Base-by-base conservation (phyloP, 1,140 invertebrate genomes). In the Neotoxoptera formosana region DNA sequence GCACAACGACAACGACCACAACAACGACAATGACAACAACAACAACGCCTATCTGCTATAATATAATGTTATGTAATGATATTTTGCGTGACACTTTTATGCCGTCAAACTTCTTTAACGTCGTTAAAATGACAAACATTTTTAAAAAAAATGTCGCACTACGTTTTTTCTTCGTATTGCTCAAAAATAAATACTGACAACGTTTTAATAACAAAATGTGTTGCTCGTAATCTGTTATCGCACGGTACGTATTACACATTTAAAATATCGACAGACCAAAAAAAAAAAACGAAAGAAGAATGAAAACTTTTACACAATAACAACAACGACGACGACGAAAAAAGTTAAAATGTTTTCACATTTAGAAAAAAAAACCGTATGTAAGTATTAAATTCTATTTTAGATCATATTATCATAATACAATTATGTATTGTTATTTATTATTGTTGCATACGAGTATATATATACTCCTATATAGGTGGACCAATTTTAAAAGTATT, bases 131-230 rank as follows among this genome's bases (percentile, higher is more conserved):
- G 60, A 76, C n/a, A 76, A 67, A 67, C 11, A 14, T 25, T 21
- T n/a, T n/a, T n/a, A 53, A 60, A 23, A 67, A 67, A 76, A 17
- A 76, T 76, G 30, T 76, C 60, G n/a, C 60, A 76, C 60, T 76
- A 76, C 60, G 3, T 76, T 76, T 76, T 67, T 76, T 34, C 14
- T 6, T 76, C 6, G 17, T n/a, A n/a, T 76, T 76, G 60, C 60
- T 76, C 60, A 76, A 76, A 76, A 76, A 76, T 76, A 76, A 76
- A 76, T n/a, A 76, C 60, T 76, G 60, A 76, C 60, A 76, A 76
- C 60, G 60, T 76, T 76, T 67, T 76, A 76, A 76, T 76, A 76
- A 76, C n/a, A 76, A 76, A 76, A 76, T n/a, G n/a, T 76, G 60
- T 76, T 76, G 11, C 30, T 14, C n/a, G 60, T n/a, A 76, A 76